Evolutionary conservation across 2,888 invertebrate species (phyloP).

Genomic region (Azorinus chamasolen): DNA sequence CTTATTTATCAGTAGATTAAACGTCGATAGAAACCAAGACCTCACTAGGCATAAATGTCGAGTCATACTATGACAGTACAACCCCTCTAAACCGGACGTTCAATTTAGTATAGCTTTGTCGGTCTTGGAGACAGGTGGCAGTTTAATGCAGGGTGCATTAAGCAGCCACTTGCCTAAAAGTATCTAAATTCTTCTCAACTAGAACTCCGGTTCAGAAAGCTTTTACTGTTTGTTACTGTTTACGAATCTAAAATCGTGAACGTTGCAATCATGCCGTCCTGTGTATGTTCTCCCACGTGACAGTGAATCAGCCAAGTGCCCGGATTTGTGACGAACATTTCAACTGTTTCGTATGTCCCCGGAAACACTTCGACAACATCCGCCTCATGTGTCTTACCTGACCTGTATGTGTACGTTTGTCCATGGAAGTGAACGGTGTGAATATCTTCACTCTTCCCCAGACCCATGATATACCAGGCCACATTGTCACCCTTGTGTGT

Average conservation of each 20-base stretch:
- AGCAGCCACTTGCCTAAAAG: too few species aligned
- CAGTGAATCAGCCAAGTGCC: constrained; percentile 73
- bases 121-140: too few species aligned
- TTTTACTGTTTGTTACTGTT: too few species aligned
- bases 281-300: constrained; percentile 67
- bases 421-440: constrained; percentile 73
- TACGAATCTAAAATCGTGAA: constrained; percentile 32
- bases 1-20: too few species aligned
- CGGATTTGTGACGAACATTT: constrained; percentile 70
- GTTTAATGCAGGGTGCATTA: too few species aligned
- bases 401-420: constrained; percentile 63
- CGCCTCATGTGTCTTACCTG: constrained; percentile 41
- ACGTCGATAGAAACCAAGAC: too few species aligned
- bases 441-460: constrained; percentile 67
- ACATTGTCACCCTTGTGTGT: constrained; percentile 63
- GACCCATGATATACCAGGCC: constrained; percentile 72
- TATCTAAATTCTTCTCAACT: too few species aligned
- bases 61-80: too few species aligned
- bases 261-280: constrained; percentile 68
- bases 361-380: constrained; percentile 74
- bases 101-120: too few species aligned
- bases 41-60: too few species aligned
- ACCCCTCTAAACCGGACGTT: too few species aligned
- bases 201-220: too few species aligned
- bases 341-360: constrained; percentile 63